Base-by-base conservation (phyloP, 2,797 vertebrate genomes). In the Pseudochaenichthys georgianus region DNA sequence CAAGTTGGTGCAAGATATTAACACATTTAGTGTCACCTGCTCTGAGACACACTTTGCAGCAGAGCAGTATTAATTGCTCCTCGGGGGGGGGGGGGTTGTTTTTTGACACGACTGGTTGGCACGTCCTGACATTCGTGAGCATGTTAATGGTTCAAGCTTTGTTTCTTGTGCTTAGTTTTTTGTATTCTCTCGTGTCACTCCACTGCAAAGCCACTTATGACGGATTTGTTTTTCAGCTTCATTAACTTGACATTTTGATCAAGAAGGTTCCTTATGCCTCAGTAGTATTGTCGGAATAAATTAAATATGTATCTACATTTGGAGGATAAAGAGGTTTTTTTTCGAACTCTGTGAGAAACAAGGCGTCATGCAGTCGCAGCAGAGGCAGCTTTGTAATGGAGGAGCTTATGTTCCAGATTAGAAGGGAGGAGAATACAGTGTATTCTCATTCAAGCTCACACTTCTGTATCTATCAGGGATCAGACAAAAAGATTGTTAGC, bases 31-130 rank as follows among this genome's bases (percentile, higher is more conserved):
- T 68, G 47, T 54, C 64, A 66, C 59, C 59, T 68, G 72, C 64
- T 72, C 61, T 23, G 76, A 28, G 58, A 42, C 63, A 70, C 50
- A 48, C 47, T 66, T 65, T 19, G 43, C 34, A 69, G 45, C 38
- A 21, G 51, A 46, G 17, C 53, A 23, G 38, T 66, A 55, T 28
- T 86, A 64, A 80, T 84, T 77, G 59, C 47, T 73, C 67, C 58
- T 70, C 48, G 1, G 52, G 72, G 55, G 15, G n/a, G 3, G 28
- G n/a, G 19, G 21, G 21, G 43, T 11, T 10, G 68, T 19, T 12
- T 31, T 60, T 15, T 65, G 28, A 5, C 4, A 28, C 28, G 28
- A 28, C 4, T 28, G 28, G 23, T 1, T 1, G 57, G 6, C 50
- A 34, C 13, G 9, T 51, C 15, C 72, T 60, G 48, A 67, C 62